Evolutionary conservation across 2,797 vertebrate species (phyloP), one percentile per base, ranked within the genome.

Genomic region (Nannoperca obscura): DNA sequence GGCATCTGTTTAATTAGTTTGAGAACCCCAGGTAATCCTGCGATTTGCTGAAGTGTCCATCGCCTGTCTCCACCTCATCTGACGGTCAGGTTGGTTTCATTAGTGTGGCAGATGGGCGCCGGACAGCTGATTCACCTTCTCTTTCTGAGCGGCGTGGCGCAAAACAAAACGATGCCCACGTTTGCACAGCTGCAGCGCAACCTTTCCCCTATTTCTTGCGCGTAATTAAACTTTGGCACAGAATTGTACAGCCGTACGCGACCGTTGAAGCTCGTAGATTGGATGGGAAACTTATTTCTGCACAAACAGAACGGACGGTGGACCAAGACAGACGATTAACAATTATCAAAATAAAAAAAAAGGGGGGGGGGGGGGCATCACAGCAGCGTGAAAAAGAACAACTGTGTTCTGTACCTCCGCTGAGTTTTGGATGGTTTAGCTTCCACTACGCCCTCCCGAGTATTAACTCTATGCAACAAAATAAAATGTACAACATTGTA

Each of bases 1-100:
- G 97, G 95, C 93, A 95, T 96, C 94, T 96, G 96, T 97, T 97
- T 98, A 97, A 98, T 98, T 97, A 97, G 94, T 96, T 93, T 94
- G 96, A 96, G 95, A 95, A 96, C 95, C 95, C 94, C 93, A 95
- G 96, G 96, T 98, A 97, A 97, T 97, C 96, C 96, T 91, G 91
- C 94, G 95, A 96, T 97, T 97, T 97, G 96, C 95, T 97, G 93
- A 95, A 97, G 96, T 96, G 96, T 95, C 96, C 95, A 88, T 95
- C 91, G 88, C 88, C 92, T 94, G 89, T 93, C 92, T 86, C 52
- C 90, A 94, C 85, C 93, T 92, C 82, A 67, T 82, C 55, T 84
- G 89, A 84, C 93, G 87, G 92, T 54, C 86, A 79, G 71, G 50
- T 91, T 84, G 95, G 95, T 94, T 93, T 94, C 89, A 93, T 96